phyloP scores from a whole-genome alignment of 2,888 invertebrate species.

The Phanerotoma sp. region DNA sequence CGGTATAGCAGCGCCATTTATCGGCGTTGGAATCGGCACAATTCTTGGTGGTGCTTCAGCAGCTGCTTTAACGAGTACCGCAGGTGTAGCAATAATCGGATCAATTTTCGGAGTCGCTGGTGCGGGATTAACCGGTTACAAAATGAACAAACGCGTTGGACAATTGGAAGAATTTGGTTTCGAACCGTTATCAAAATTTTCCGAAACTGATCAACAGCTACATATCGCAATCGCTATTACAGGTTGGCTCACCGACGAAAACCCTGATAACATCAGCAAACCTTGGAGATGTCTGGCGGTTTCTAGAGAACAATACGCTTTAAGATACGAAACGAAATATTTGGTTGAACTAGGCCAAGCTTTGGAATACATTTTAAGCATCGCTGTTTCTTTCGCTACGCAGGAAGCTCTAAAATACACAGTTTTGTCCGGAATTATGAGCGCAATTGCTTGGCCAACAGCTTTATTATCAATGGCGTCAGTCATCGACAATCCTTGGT shows the following conservation, averaged over 20 bases:
- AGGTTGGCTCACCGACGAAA: constrained; percentile 66
- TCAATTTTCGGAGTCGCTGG: constrained; percentile 70
- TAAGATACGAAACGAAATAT: constrained; percentile 66
- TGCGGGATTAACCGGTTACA: constrained; percentile 67
- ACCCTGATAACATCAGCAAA: constrained; percentile 53
- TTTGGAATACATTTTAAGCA: constrained; percentile 64
- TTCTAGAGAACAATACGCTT: constrained; percentile 66
- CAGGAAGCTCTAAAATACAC: constrained; percentile 68
- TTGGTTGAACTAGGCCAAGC: constrained; percentile 64
- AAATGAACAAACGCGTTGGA: constrained; percentile 70
- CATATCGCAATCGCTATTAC: constrained; percentile 66
- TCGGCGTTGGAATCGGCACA: constrained; percentile 61
- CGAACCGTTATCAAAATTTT: constrained; percentile 57
- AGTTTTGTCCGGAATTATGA: constrained; percentile 65
- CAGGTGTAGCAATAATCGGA: constrained; percentile 62
- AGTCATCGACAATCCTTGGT: constrained; percentile 69
- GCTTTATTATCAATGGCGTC: constrained; percentile 62
- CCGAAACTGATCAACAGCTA: constrained; percentile 56
- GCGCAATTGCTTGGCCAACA: constrained; percentile 68
- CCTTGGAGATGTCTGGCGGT: constrained; percentile 64
- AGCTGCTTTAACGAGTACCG: constrained; percentile 59
- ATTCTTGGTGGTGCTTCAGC: constrained; percentile 57
- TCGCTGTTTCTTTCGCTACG: constrained; percentile 63
- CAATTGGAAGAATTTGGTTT: constrained; percentile 69
- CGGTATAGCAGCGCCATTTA: constrained; percentile 67